Base-by-base conservation (phyloP, 1,140 invertebrate genomes). In the Lasioglossum baleicum region DNA sequence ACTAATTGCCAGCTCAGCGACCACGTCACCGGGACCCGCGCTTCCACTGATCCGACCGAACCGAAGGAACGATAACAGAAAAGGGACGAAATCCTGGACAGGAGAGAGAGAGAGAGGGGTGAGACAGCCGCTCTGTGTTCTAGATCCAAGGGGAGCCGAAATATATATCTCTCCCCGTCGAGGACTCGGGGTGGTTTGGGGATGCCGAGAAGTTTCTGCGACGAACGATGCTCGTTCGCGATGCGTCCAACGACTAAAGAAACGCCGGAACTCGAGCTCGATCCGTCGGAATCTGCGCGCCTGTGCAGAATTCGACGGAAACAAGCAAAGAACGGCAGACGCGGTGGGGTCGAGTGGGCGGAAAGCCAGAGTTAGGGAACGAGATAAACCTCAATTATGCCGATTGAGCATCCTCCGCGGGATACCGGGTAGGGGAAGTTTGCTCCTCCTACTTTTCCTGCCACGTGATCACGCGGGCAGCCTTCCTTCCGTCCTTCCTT, bases 331-430 rank as follows among this genome's bases (percentile, higher is more conserved):
- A 56, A 44, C 44, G 58, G 17, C 17, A 63, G 80, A 80, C 58
- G 53, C 31, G 83, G 69, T 65, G 79, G 83, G 80, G 75, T 82
- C 72, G 83, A 81, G 87, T 82, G 78, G 85, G 80, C 82, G 80
- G 84, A 81, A 56, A 81, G 75, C 35, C 77, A 81, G 82, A 83
- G 85, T 86, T 85, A 90, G 87, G 85, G 88, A 88, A 87, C 85
- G 79, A 90, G 90, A 91, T 91, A 91, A 91, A 86, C 81, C 87
- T 88, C 89, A 90, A 91, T 91, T 91, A 91, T 88, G 73, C 82
- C 88, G 87, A 91, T 92, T 89, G 89, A 91, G 85, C 88, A 80
- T 81, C 81, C 84, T 86, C 82, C 84, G 71, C 87, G 89, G 88
- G 88, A 87, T 87, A 89, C 58, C 67, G 71, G 84, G 87, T 85